Conservation (phyloP, 1,140 invertebrate genomes). For the Camponotus vicinus region DNA sequence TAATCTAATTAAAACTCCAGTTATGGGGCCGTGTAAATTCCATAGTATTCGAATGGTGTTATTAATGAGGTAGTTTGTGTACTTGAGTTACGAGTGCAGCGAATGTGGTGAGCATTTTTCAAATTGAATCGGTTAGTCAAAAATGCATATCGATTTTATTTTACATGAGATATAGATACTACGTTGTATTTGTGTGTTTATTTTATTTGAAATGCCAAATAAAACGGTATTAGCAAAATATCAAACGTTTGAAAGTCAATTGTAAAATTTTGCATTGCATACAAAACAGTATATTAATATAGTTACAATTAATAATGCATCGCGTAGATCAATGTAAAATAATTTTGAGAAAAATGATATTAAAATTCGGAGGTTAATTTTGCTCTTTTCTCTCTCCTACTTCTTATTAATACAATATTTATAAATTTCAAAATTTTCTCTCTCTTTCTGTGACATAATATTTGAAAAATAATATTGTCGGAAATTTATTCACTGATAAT, state of each 20-base stretch:
- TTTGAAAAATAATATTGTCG: slow-evolving; percentile 1
- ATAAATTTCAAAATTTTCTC: neutral
- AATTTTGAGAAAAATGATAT: neutral
- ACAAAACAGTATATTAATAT: neutral
- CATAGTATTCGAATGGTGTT: neutral
- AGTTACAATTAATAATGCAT: neutral
- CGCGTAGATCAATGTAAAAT: neutral
- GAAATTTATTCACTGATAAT: neutral
- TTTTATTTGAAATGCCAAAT: neutral
- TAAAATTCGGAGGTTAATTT: neutral
- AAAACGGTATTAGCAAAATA: neutral
- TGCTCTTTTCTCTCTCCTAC: no score
- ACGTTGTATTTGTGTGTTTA: neutral
- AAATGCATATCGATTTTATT: slow-evolving; percentile 23
- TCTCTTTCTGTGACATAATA: neutral
- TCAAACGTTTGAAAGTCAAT: neutral
- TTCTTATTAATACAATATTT: neutral
- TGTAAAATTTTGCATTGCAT: slow-evolving; percentile 3
- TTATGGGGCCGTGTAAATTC: neutral
- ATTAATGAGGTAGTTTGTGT: neutral
- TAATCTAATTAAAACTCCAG: neutral
- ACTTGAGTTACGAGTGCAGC: neutral
- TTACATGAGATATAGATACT: neutral
- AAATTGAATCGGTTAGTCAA: slow-evolving; percentile 21
- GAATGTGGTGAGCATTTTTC: neutral